Evolutionary conservation across 2,888 invertebrate species (phyloP).

Genomic region (Rhagophthalmus giganteus): DNA sequence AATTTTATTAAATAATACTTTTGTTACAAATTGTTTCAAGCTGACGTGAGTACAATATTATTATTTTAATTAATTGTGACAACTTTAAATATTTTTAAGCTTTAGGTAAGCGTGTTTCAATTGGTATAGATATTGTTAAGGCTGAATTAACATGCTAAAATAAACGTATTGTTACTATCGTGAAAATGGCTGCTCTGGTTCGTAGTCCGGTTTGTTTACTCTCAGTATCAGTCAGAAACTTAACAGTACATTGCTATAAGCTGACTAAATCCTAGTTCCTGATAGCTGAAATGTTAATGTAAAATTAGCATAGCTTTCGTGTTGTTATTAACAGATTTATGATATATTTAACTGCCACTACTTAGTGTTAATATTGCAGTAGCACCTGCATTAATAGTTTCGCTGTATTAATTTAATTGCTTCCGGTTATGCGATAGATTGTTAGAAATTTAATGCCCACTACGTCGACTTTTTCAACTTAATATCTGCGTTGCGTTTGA

Average conservation of each 20-base stretch:
- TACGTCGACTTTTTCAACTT: too few species aligned
- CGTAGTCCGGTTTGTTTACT: slow-evolving; percentile 17
- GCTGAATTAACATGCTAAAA: background rate
- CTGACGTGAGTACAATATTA: too few species aligned
- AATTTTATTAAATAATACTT: slow-evolving; percentile 20
- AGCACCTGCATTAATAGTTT: too few species aligned
- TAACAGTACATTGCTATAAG: slow-evolving; percentile 26
- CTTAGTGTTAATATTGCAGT: too few species aligned
- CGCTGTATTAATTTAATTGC: too few species aligned
- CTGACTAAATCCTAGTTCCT: slow-evolving; percentile 25
- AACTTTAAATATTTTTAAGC: too few species aligned
- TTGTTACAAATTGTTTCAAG: too few species aligned
- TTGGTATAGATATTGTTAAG: background rate
- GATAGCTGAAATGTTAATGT: slow-evolving; percentile 26
- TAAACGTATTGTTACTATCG: slow-evolving; percentile 10
- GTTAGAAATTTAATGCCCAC: too few species aligned
- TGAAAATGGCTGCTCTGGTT: slow-evolving; percentile 20
- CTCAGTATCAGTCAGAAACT: slow-evolving; percentile 18
- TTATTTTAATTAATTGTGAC: too few species aligned
- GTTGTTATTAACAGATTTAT: slow-evolving; percentile 23
- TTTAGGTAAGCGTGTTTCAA: background rate
- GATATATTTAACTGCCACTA: too few species aligned
- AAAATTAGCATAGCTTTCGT: slow-evolving; percentile 22
- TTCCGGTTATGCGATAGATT: too few species aligned
- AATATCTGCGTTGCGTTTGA: too few species aligned